Percentiles rank a stretch among this genome's conserved stretches.
phyloP scores from a whole-genome alignment of 64 coral and sea anemone species.

The Pocillopora verrucosa region DNA sequence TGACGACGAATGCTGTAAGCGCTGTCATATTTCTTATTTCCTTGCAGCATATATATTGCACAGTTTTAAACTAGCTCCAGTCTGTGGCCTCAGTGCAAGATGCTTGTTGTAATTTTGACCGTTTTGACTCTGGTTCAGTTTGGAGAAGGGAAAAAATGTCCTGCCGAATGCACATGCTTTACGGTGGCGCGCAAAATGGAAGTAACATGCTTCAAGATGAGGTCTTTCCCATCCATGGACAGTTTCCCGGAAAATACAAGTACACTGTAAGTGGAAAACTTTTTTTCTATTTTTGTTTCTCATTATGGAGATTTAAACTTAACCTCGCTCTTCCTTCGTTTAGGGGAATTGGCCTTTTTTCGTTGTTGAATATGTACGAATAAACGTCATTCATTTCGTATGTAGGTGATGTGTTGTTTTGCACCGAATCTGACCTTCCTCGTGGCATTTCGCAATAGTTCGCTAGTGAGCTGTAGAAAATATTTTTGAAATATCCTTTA shows the following conservation, averaged over 20 bases:
- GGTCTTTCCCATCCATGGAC: not conserved
- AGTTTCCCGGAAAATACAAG: conserved; percentile 2
- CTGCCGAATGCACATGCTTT: not conserved
- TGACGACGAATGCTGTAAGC: not conserved
- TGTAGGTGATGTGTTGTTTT: not conserved
- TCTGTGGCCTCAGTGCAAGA: not conserved
- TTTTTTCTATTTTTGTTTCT: not conserved
- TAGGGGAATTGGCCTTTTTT: not conserved
- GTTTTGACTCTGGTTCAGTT: not conserved
- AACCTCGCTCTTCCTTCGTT: not conserved
- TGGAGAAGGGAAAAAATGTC: not conserved
- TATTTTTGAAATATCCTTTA: not conserved
- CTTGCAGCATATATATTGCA: not conserved
- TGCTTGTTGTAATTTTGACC: not conserved
- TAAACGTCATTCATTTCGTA: not conserved
- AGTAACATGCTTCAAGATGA: not conserved
- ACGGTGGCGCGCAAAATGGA: not conserved
- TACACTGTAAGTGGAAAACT: not conserved
- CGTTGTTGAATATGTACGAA: no score
- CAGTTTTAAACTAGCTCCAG: not conserved
- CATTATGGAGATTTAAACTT: not conserved
- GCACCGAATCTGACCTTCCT: not conserved
- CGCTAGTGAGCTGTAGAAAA: not conserved
- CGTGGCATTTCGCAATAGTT: conserved; percentile 5
- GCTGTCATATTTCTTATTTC: not conserved